Evolutionary conservation across 1,140 invertebrate species (phyloP), one percentile per base, ranked within the genome.

Genomic region (Saxidomus purpurata): DNA sequence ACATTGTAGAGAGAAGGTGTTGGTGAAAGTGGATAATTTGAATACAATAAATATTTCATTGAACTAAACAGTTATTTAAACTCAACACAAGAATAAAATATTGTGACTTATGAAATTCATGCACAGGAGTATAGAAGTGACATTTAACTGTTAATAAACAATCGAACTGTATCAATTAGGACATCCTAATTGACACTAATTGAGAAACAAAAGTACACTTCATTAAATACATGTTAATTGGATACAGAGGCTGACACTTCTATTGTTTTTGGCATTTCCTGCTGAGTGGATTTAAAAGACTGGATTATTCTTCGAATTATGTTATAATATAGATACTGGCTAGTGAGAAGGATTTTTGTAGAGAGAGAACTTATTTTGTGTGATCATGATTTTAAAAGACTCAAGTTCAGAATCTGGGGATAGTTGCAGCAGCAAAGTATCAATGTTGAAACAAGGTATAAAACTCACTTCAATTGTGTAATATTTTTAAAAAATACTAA

Each of bases 371-470:
- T 49, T 47, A 15, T n/a, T 49, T 74, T 22, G n/a, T 71, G 74
- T 80, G 49, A 87, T n/a, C 52, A 87, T 87, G 86, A 87, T 87
- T 67, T 49, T 87, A 52, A 87, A 87, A 69, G 86, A 87, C 86
- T 76, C 47, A 17, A 63, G 59, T 69, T 87, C 86, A 36, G 86
- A 87, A 13, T 87, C 86, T 15, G 86, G 86, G 19, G 86, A 87
- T 34, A 87, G 86, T 40, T 61, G n/a, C 36, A 1, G n/a, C 40
- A 77, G 71, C 31, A 77, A 52, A 52, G 47, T 87, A 47, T 80
- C 86, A 79, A 87, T 87, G 86, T 87, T 87, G 61, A 76, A 76
- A 69, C 86, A 87, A 87, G 86, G 86, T 87, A 87, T 69, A 40
- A n/a, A n/a, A n/a, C n/a, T n/a, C n/a, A n/a, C n/a, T n/a, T n/a